Base-by-base conservation (phyloP, 2,797 vertebrate species). In the Xyrichtys novacula region DNA sequence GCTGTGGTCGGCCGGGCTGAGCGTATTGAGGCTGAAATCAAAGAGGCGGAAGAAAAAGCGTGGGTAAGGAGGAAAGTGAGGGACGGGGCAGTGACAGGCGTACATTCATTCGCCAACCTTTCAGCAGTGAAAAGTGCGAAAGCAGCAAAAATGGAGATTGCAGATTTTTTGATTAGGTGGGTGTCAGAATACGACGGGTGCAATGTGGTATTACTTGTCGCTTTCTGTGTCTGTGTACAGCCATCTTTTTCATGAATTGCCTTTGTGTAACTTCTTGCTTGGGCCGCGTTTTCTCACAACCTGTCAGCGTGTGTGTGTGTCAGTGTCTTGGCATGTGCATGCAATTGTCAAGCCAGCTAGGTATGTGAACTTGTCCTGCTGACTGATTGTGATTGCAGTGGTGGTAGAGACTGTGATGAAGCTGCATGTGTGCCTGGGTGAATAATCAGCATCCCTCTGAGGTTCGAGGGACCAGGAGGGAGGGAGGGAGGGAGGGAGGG, bases 381-480 rank as follows among this genome's bases (percentile, higher is more conserved):
- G 70, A 64, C 58, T 70, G 83, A 78, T 77, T 81, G 72, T 78
- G 85, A 88, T 59, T 87, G 85, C 67, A 58, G 60, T 44, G 40
- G 58, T 19, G 28, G 76, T 36, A 60, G 77, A 74, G 68, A 89
- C 73, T 76, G 80, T 79, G 83, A 85, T 85, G 70, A 85, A 83
- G 75, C 69, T 76, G 52, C 14, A 2, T 74, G 62, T 79, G 80
- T 61, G 72, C 67, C 68, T 54, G 65, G 66, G 48, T 66, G 85
- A 92, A 89, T 87, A 90, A 91, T 89, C 84, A 90, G 78, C 77
- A 59, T 74, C 75, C 71, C 64, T 85, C 76, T 28, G 84, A 81
- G 78, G 72, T 89, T 86, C 85, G 85, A 70, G 75, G 81, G 65
- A 70, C 44, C 28, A 23, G 29, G 68, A 43, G 47, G 72, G 49